Percentiles rank a stretch among this genome's conserved stretches.
These are phyloP conservation scores for Hippocampus zosterae DNA, from an alignment of 2,113 vertebrate genomes.

Conservation along the genomic window DNA sequence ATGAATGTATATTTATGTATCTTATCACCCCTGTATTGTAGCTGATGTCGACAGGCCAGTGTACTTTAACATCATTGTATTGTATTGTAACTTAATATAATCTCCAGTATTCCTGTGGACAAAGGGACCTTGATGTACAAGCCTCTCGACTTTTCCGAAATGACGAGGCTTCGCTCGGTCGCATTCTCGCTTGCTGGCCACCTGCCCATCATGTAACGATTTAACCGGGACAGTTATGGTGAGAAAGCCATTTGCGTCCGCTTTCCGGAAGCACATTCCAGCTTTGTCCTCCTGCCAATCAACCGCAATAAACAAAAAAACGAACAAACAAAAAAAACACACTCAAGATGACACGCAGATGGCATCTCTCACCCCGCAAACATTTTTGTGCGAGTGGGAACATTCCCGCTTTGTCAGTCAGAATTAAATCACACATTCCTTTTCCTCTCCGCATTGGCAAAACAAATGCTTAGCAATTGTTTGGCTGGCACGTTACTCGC, in stretches of 20 bases:
- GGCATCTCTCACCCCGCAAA: background rate
- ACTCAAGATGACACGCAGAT: constrained; percentile 4
- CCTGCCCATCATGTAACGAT: constrained; percentile 60
- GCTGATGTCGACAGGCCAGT: too few species aligned
- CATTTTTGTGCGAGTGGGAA: constrained; percentile 21
- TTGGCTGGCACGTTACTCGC: background rate
- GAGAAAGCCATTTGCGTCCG: constrained; percentile 47
- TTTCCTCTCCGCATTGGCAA: constrained; percentile 3
- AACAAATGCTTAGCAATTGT: background rate
- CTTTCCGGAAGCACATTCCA: constrained; percentile 48
- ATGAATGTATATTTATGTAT: too few species aligned
- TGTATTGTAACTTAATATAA: too few species aligned
- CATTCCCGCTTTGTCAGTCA: constrained; percentile 23
- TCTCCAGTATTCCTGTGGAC: too few species aligned
- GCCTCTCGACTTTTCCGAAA: too few species aligned
- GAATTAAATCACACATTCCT: constrained; percentile 27
- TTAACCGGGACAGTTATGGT: constrained; percentile 54
- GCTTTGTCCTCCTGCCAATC: constrained; percentile 50
- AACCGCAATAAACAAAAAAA: background rate
- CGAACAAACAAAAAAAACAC: background rate
- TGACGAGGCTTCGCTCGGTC: too few species aligned
- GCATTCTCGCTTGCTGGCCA: background rate
- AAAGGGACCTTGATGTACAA: too few species aligned
- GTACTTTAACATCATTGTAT: too few species aligned
- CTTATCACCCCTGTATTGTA: too few species aligned